These are phyloP conservation scores for Actenoides lindsayi DNA, from an alignment of 2,113 vertebrate genomes.

Conservation along the genomic window DNA sequence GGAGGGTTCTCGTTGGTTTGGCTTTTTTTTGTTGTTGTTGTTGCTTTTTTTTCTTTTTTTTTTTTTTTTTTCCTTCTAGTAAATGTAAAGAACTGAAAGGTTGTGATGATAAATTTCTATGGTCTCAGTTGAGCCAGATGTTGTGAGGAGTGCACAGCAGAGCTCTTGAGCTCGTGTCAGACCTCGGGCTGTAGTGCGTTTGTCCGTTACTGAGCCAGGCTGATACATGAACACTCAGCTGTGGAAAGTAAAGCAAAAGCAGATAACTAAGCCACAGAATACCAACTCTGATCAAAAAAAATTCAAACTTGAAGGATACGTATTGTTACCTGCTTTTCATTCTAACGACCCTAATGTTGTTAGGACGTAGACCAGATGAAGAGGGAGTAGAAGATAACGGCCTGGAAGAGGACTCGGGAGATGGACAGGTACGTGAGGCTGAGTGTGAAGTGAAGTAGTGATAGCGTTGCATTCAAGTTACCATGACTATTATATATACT, in stretches of 20 bases:
- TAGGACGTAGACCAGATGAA: slow-evolving; percentile 84
- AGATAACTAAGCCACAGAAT: not conserved
- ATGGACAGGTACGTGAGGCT: slow-evolving; percentile 82
- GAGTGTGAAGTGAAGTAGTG: not conserved
- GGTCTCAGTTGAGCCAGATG: not conserved
- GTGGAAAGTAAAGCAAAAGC: not conserved
- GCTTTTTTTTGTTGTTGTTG: not conserved
- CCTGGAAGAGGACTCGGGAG: slow-evolving; percentile 88
- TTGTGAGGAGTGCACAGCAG: not conserved
- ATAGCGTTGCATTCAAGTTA: not conserved
- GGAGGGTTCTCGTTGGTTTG: not conserved
- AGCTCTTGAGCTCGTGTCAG: not conserved
- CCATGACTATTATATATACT: not conserved
- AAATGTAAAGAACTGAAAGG: not conserved
- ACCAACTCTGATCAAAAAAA: not conserved
- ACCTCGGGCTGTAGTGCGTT: not conserved
- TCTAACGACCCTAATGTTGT: not conserved
- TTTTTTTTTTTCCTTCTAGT: not conserved
- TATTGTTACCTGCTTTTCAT: not conserved
- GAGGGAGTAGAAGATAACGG: slow-evolving; percentile 86
- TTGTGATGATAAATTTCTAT: not conserved
- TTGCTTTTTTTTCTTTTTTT: not conserved
- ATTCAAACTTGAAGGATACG: not conserved
- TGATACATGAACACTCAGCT: not conserved
- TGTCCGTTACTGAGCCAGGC: not conserved